Evolutionary conservation across 2,888 invertebrate species (phyloP), one percentile per base, ranked within the genome.

Genomic region (Drosophila setosimentum): DNA sequence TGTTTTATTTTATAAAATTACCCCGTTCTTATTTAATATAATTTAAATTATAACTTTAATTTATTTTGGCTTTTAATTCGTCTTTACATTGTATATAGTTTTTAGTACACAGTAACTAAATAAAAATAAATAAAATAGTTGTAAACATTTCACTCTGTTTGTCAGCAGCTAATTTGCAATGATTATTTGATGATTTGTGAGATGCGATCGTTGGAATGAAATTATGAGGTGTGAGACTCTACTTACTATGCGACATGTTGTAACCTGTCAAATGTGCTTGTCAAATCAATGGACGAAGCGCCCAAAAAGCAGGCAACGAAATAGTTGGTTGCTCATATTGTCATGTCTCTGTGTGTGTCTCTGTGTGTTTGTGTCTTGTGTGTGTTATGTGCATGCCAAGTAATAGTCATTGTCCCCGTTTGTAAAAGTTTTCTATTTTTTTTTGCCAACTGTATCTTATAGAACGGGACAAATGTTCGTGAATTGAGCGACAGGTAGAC

Each of bases 401-500:
- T 74, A 65, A 53, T 68, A 68, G 70, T 73, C 73, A 76, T 37
- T 76, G 73, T 76, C 55, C 55, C 51, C 63, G 48, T 50, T 62
- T 24, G 50, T 49, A 57, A 55, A 82, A 54, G 60, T 74, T 71
- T n/a, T 27, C 18, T 16, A 18, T 21, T 40, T 63, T 49, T 35
- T 37, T 50, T 53, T 24, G 54, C 51, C 35, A 59, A 35, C 58
- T 57, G 49, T 73, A 53, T 37, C 68, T 55, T 54, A 37, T 59
- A 42, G 30, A 27, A 21, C 27, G 42, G 54, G 40, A 51, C 60
- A 51, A 57, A 73, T 63, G 63, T 54, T 37, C 48, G 58, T 72
- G 51, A 53, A 62, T 76, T 79, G 80, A 72, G 62, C 67, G 69
- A 73, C 79, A 78, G 78, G 61, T 73, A 68, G 65, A 80, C 70